Base-by-base conservation (phyloP, 2,888 invertebrate species). In the Anthophora plumipes region DNA sequence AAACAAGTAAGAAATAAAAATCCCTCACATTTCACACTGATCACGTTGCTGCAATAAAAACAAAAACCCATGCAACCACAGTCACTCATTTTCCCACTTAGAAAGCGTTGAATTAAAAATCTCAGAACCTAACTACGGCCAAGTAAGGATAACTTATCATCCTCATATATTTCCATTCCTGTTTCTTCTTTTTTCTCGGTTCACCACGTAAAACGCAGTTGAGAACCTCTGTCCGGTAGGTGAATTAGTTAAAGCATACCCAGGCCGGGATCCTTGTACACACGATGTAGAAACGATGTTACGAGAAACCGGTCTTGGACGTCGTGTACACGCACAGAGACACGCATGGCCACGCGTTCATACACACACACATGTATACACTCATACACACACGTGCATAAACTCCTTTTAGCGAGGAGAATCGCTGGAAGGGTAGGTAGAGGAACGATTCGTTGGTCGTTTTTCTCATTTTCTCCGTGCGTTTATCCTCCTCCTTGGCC, bases 201-300 rank as follows among this genome's bases (percentile, higher is more conserved):
- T 9, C 12, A 39, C 3, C 46, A 14, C 0, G 17, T 11, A 22
- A 37, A 25, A n/a, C 20, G 31, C 17, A 63, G 60, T 71, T 79
- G 84, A 88, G 84, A 82, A 81, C 59, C 87, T 31, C 75, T 80
- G 81, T 2, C 59, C 59, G 73, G 77, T 82, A 73, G 83, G 81
- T 87, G 90, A 91, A 91, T 91, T 91, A 90, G 91, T 90, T 90
- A 88, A 91, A 85, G 89, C 85, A 89, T 86, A 85, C 84, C 87
- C 86, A 55, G 79, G 20, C 37, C 43, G 37, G 57, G 84, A 75
- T 80, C 83, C 89, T 91, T 91, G 91, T 91, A 91, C 89, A 90
- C 90, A 90, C 89, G 90, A 90, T 91, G 90, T 91, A 87, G 89
- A 85, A 89, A 88, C 89, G 85, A 82, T 90, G 90, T 91, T 89